Percentiles rank a stretch among this genome's conserved stretches.
Conservation (phyloP, 2,797 vertebrate species). For the Microctenopoma lineatum region DNA sequence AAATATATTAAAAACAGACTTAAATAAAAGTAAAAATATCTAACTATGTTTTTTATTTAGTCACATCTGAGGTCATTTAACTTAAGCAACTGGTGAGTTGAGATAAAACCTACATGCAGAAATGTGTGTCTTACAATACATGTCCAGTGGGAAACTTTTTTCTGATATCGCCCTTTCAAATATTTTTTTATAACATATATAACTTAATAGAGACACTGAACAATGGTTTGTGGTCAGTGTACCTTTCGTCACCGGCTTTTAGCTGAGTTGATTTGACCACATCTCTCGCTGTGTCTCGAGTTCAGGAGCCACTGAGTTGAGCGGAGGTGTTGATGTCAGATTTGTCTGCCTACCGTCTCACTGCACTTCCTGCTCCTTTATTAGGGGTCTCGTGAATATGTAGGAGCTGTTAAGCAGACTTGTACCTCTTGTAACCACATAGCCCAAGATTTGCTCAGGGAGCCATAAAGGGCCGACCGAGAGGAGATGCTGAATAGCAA, state of each 20-base stretch:
- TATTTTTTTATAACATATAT: background rate
- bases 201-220: background rate
- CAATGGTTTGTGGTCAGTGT: background rate
- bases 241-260: slow-evolving; percentile 8
- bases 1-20: too few relatives aligned
- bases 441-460: slow-evolving; percentile 55
- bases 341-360: slow-evolving; percentile 28
- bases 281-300: slow-evolving; percentile 8
- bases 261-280: background rate
- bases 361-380: slow-evolving; percentile 11
- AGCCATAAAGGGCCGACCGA: slow-evolving; percentile 60
- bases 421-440: slow-evolving; percentile 60
- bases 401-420: slow-evolving; percentile 55
- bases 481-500: slow-evolving; percentile 67
- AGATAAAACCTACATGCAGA: background rate
- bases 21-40: too few relatives aligned
- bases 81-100: background rate
- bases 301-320: slow-evolving; percentile 9
- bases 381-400: slow-evolving; percentile 52
- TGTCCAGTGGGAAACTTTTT: background rate
- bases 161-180: background rate
- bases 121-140: background rate
- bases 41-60: background rate
- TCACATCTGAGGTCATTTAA: background rate
- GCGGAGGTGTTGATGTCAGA: slow-evolving; percentile 35